Percentiles rank a stretch among this genome's conserved stretches.
Conservation (phyloP, 1,140 invertebrate genomes). For the Geopemphigus sp. region DNA sequence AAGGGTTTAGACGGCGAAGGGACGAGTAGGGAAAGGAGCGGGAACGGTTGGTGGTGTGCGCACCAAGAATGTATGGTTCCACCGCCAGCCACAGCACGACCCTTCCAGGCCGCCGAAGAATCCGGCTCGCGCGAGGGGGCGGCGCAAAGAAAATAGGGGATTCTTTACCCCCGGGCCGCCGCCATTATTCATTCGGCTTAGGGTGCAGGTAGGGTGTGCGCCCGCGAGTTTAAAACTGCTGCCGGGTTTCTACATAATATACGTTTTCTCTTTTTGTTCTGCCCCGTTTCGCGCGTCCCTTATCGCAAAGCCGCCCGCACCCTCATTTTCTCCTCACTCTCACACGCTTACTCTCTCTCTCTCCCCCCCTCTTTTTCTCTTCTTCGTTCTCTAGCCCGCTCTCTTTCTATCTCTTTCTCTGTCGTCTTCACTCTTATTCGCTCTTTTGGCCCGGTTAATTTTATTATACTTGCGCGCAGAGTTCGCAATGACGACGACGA, state of each 20-base stretch:
- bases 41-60: background rate
- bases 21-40: too few relatives aligned
- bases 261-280: background rate
- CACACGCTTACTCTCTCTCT: too few relatives aligned
- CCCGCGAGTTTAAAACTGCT: slow-evolving; percentile 34
- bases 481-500: background rate
- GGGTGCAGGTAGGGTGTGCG: too few relatives aligned
- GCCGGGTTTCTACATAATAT: slow-evolving; percentile 2
- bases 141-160: slow-evolving; percentile 45
- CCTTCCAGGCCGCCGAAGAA: slow-evolving; percentile 35
- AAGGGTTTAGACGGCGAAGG: background rate
- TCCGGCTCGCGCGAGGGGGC: slow-evolving; percentile 22
- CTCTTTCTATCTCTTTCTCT: background rate
- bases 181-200: slow-evolving; percentile 43
- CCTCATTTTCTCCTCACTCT: too few relatives aligned
- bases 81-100: too few relatives aligned
- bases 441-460: slow-evolving; percentile 18
- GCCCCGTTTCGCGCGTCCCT: too few relatives aligned
- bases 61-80: slow-evolving; percentile 44
- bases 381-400: background rate
- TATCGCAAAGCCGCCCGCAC: too few relatives aligned
- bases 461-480: slow-evolving; percentile 4
- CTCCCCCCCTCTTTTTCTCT: too few relatives aligned
- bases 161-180: slow-evolving; percentile 42
- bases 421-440: background rate